Conservation (phyloP, 23 tunicate species). For the Styela clava region DNA sequence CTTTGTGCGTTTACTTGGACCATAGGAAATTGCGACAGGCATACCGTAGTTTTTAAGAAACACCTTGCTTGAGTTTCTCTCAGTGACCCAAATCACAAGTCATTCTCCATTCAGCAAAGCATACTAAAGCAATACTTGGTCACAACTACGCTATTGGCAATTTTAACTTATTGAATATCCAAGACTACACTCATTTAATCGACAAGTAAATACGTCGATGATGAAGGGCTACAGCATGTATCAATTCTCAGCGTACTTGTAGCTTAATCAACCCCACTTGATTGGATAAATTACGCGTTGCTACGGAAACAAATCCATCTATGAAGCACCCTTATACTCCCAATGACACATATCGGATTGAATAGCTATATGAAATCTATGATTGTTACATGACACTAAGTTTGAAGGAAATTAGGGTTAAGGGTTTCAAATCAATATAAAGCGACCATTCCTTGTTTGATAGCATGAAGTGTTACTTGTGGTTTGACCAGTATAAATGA, state of each 20-base stretch:
- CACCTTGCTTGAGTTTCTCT: no score
- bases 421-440: neutral
- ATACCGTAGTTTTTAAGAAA: no score
- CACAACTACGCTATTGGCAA: no score
- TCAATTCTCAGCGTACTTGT: neutral
- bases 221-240: neutral
- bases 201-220: neutral
- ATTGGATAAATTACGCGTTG: neutral
- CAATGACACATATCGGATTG: neutral
- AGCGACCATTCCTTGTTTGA: neutral
- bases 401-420: neutral
- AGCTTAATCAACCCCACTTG: neutral
- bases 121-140: no score
- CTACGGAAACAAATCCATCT: neutral
- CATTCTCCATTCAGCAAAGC: no score
- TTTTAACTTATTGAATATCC: no score
- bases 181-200: neutral
- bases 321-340: neutral
- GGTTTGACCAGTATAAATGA: neutral
- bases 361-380: no score
- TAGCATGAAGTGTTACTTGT: neutral
- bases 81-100: no score
- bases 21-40: neutral
- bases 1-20: neutral
- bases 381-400: neutral